Evolutionary conservation across 2,888 invertebrate species (phyloP), one percentile per base, ranked within the genome.

Genomic region (Belgica antarctica): DNA sequence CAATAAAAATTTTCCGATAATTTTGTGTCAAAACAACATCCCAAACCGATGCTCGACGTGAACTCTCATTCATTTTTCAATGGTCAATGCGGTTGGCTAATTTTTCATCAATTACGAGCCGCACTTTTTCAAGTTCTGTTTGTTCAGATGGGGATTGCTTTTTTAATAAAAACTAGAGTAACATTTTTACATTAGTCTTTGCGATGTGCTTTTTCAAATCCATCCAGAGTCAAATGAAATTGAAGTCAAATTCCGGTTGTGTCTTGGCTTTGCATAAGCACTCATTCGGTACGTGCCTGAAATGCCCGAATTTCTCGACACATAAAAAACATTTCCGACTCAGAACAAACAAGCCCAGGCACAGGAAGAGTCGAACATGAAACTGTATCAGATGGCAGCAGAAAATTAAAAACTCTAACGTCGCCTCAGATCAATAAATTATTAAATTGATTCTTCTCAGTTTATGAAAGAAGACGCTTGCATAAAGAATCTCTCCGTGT

Each of bases 361-460:
- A 46, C 7, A 19, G 46, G 2, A 46, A 46, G 15, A 46, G 15
- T 46, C 15, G 19, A 27, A 27, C 27, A 5, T 59, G 5, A 27
- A 59, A 59, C 15, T 59, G 59, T 59, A 59, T 59, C 59, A 59
- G 59, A 59, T 59, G 62, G 22, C 62, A 5, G 15, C 12, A 17
- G 31, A 17, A 31, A 62, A 28, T 31, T 62, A 62, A 62, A n/a
- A 31, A 31, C 31, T 62, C 31, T 28, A 17, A 15, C 31, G 27
- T 62, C 31, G 19, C 15, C n/a, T 41, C 36, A 12, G 25, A 41
- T 34, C 63, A 25, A 63, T 36, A 36, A 36, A 63, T 63, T 63
- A 63, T 63, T 63, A 41, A 63, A 24, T 63, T 63, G 28, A 62
- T 62, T 27, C 27, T 17, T 52, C 22, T 41, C 41, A 10, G 12